These are phyloP conservation scores for Margaritifera margaritifera DNA, from an alignment of 2,888 invertebrate species.

Conservation along the genomic window DNA sequence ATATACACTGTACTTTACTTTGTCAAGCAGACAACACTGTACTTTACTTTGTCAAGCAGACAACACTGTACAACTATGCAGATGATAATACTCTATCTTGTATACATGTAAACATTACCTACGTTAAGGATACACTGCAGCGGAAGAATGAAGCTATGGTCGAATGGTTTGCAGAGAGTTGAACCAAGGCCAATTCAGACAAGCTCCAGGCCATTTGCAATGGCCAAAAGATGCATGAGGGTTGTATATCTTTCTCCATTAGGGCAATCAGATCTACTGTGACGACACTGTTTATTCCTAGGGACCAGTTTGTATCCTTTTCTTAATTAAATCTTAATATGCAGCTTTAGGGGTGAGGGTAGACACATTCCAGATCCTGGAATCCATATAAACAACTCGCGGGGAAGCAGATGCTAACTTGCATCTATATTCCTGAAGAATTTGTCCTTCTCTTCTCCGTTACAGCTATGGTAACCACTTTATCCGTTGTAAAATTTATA, in stretches of 20 bases:
- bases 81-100: no score
- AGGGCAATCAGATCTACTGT: neutral
- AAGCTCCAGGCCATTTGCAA: slow-evolving; percentile 2
- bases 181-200: neutral
- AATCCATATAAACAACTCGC: no score
- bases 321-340: no score
- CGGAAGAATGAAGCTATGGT: no score
- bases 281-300: slow-evolving; percentile 1
- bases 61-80: neutral
- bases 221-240: slow-evolving; percentile 1
- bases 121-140: neutral
- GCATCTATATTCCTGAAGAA: no score
- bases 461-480: no score
- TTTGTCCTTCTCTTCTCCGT: no score
- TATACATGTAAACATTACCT: neutral
- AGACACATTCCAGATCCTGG: no score
- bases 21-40: neutral
- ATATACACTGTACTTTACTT: slow-evolving; percentile 2
- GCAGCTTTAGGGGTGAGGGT: no score
- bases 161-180: neutral
- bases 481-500: no score
- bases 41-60: neutral
- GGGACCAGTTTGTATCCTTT: no score
- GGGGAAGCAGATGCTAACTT: no score
- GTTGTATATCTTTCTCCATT: neutral